Base-by-base conservation (phyloP, 2,888 invertebrate genomes). In the Petrolisthes manimaculis region DNA sequence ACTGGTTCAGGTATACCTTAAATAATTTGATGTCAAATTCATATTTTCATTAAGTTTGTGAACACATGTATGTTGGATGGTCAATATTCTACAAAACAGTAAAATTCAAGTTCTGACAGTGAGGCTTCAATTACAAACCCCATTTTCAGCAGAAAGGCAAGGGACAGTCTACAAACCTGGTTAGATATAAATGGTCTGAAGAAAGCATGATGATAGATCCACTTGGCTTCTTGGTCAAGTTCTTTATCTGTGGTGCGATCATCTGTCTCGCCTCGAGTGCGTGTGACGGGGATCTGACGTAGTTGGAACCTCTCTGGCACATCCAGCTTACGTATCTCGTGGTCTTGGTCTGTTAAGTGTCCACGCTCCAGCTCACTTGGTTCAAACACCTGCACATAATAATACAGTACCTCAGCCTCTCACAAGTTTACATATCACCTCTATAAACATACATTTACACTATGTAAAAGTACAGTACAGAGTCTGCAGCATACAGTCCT, bases 201-300 rank as follows among this genome's bases (percentile, higher is more conserved):
- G 94, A 99, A 99, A 0, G 97, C 98, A 92, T 97, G 96, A 92
- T 97, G 96, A 93, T 97, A 98, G 91, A 99, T 98, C 99, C 99
- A 99, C 92, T 98, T 97, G 0, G 99, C 97, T 93, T 99, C 99
- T 86, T 97, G 96, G 84, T 97, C 97, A 74, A 99, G 93, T 93
- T 99, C 95, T 18, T 96, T 96, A 89, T 96, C 96, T 92, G 97
- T 97, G 0, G 95, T 55, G 12, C 92, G 92, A 71, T 93, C 93
- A 79, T 93, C 93, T 12, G 86, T 88, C 55, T 91, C 91, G 12
- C 83, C 88, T 21, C 91, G 53, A 3, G 91, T 91, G 61, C 96
- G 93, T 0, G 96, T 96, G 4, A 98, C 96, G 0, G 98, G 97
- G 75, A 97, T 95, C 92, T 96, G 96, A 1, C 99, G 95, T 85